These are phyloP conservation scores for Microtus pennsylvanicus DNA, from an alignment of 2,113 vertebrate species.

Conservation along the genomic window DNA sequence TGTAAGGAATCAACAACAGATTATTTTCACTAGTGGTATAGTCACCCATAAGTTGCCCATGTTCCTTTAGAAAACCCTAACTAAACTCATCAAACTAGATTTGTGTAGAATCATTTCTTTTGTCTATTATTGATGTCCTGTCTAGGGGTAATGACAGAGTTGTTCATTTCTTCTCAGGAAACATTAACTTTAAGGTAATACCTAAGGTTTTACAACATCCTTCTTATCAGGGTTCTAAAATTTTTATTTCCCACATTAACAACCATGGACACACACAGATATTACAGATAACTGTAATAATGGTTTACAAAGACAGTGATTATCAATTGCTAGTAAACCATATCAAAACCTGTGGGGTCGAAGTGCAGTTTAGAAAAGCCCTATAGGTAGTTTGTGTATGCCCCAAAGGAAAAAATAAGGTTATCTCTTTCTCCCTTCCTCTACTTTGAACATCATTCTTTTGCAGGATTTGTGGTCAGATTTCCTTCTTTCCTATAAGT, in stretches of 20 bases:
- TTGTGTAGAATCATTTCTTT: neutral
- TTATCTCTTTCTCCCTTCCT: neutral
- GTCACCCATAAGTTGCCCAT: neutral
- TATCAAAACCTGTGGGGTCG: slow-evolving; percentile 6
- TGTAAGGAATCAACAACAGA: neutral
- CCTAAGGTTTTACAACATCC: neutral
- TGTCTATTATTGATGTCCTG: neutral
- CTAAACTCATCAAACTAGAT: neutral
- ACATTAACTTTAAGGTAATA: neutral
- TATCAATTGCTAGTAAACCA: neutral
- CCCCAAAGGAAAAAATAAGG: neutral
- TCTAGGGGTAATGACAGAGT: neutral
- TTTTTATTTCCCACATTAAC: neutral
- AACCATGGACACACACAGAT: neutral
- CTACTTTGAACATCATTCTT: neutral
- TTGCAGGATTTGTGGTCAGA: slow-evolving; percentile 2
- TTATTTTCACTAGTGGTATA: neutral
- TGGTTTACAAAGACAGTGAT: neutral
- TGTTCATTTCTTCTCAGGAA: neutral
- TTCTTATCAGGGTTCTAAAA: slow-evolving; percentile 11
- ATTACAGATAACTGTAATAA: neutral
- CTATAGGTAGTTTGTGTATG: neutral
- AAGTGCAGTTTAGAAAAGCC: neutral
- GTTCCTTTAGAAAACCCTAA: neutral
- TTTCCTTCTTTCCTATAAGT: slow-evolving; percentile 14